These are phyloP conservation scores for Brotula barbata DNA, from an alignment of 2,797 vertebrate genomes.

Conservation along the genomic window DNA sequence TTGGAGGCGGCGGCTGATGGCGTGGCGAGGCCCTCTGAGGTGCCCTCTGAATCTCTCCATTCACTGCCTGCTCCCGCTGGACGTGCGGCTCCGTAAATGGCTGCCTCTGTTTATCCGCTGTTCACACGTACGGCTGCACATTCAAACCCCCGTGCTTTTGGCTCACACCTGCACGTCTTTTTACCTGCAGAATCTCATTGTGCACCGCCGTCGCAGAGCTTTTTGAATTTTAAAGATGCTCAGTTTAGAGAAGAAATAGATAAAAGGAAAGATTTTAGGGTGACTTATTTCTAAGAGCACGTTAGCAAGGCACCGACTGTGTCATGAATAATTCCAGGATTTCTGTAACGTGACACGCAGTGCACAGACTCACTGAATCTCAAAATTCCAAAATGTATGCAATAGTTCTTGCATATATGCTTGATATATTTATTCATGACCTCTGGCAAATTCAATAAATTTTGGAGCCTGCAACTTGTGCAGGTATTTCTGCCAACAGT, in stretches of 20 bases:
- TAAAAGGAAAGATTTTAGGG: too few species aligned
- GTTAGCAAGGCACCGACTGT: not conserved
- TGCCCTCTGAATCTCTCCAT: conserved; percentile 72
- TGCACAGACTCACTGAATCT: not conserved
- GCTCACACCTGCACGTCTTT: conserved; percentile 60
- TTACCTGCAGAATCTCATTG: conserved; percentile 24
- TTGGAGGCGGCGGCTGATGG: conserved; percentile 53
- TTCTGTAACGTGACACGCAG: not conserved
- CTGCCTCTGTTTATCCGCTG: conserved; percentile 60
- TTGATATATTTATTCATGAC: not conserved
- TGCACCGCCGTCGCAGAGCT: conserved; percentile 16
- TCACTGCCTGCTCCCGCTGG: conserved; percentile 61
- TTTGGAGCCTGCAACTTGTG: not conserved
- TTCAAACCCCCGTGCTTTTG: conserved; percentile 57
- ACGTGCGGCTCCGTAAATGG: conserved; percentile 68
- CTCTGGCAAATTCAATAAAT: conserved; percentile 6
- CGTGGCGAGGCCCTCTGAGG: conserved; percentile 24
- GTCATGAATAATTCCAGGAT: not conserved
- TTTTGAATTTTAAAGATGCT: conserved; percentile 4
- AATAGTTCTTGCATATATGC: not conserved
- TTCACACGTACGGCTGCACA: conserved; percentile 54
- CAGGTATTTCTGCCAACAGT: not conserved
- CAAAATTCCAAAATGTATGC: not conserved
- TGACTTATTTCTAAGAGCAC: not conserved
- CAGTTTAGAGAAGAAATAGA: not conserved